Percentiles rank a stretch among this genome's conserved stretches.
Evolutionary conservation across 2,113 vertebrate species (phyloP).

Genomic region (Ammodytes marinus): DNA sequence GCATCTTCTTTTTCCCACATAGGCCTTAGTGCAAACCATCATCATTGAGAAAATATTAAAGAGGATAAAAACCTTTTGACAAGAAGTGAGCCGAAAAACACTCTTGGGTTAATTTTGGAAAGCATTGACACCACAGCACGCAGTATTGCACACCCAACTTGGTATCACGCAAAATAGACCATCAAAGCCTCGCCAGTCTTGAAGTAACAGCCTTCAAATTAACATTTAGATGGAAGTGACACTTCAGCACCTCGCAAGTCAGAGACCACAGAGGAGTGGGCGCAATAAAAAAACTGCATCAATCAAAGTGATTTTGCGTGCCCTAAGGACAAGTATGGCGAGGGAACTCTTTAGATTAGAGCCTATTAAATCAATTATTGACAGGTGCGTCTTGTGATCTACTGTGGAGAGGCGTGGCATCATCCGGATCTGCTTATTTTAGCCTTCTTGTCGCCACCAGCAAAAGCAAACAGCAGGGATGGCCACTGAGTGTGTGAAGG

Average conservation of each 20-base stretch:
- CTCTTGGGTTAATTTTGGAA: constrained; percentile 18
- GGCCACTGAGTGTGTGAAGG: constrained; percentile 53
- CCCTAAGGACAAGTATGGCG: constrained; percentile 41
- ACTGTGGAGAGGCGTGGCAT: constrained; percentile 43
- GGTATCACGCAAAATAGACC: constrained; percentile 54
- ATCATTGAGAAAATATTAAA: constrained; percentile 50
- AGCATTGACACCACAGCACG: background rate
- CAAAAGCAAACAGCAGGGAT: constrained; percentile 71
- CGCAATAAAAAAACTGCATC: constrained; percentile 51
- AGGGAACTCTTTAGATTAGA: constrained; percentile 54
- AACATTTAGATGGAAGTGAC: constrained; percentile 82
- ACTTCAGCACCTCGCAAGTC: constrained; percentile 57
- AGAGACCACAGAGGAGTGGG: constrained; percentile 58
- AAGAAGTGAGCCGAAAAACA: constrained; percentile 48
- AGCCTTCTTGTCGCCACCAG: constrained; percentile 68
- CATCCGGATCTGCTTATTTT: constrained; percentile 76
- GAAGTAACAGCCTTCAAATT: constrained; percentile 75
- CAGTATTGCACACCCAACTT: background rate
- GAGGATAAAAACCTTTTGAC: constrained; percentile 50
- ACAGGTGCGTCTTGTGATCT: constrained; percentile 68
- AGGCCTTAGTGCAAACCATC: constrained; percentile 19
- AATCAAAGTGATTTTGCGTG: constrained; percentile 72
- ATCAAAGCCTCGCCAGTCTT: constrained; percentile 54
- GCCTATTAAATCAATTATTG: constrained; percentile 81
- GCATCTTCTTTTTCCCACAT: constrained; percentile 50